phyloP scores from a whole-genome alignment of 2,888 invertebrate species.

The Dusona sp. region DNA sequence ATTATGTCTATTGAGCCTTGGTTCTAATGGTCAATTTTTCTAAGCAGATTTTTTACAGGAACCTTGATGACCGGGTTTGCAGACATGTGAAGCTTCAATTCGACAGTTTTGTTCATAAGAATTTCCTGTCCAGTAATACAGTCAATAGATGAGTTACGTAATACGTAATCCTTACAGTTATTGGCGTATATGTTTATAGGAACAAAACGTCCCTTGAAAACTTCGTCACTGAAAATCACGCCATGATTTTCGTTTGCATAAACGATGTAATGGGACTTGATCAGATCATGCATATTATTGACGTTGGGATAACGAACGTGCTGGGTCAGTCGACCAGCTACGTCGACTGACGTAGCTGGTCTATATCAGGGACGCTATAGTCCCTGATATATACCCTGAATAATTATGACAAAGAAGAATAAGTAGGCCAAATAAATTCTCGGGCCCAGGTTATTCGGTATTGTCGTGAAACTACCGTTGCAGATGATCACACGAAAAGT shows the following conservation, averaged over 20 bases:
- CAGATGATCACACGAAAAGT: slow-evolving; percentile 21
- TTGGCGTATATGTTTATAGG: neutral
- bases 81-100: slow-evolving; percentile 16
- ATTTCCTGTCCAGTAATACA: neutral
- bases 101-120: neutral
- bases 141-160: too few relatives aligned
- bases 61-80: neutral
- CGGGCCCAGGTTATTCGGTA: neutral
- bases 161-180: slow-evolving; percentile 4
- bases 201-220: neutral
- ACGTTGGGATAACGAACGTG: too few relatives aligned
- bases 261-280: slow-evolving; percentile 2
- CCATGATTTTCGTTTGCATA: neutral
- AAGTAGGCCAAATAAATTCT: too few relatives aligned
- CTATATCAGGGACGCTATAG: too few relatives aligned
- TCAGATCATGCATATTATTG: too few relatives aligned
- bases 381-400: too few relatives aligned
- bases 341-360: slow-evolving; percentile 26
- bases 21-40: slow-evolving; percentile 17
- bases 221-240: too few relatives aligned
- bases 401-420: too few relatives aligned
- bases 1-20: neutral
- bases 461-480: slow-evolving; percentile 2
- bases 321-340: slow-evolving; percentile 23
- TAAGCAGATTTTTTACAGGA: neutral